These are phyloP conservation scores for Cordilura impudica DNA, from an alignment of 2,888 invertebrate genomes.

Conservation along the genomic window DNA sequence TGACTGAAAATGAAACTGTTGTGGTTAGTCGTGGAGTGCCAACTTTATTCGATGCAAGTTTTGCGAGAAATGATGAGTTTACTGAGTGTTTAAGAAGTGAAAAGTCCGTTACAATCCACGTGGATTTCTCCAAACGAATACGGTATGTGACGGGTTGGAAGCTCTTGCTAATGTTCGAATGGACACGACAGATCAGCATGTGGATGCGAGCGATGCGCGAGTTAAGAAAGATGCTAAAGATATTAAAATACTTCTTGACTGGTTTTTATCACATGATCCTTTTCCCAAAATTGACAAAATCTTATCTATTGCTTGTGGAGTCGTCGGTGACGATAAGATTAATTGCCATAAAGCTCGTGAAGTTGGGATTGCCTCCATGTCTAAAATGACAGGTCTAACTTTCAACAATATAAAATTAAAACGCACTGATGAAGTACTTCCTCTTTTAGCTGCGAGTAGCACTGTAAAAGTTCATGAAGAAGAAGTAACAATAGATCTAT, in stretches of 20 bases:
- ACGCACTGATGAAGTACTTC: slow-evolving; percentile 70
- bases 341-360: too few species aligned
- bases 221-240: slow-evolving; percentile 69
- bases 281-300: slow-evolving; percentile 63
- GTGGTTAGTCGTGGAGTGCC: too few species aligned
- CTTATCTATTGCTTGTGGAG: slow-evolving; percentile 58
- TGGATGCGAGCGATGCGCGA: slow-evolving; percentile 73
- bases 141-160: slow-evolving; percentile 65
- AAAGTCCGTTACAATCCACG: too few species aligned
- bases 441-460: slow-evolving; percentile 69
- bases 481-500: slow-evolving; percentile 69
- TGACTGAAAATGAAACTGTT: too few species aligned
- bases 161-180: slow-evolving; percentile 69
- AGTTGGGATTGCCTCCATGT: too few species aligned
- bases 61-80: too few species aligned
- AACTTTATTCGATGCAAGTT: too few species aligned
- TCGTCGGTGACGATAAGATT: too few species aligned
- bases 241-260: slow-evolving; percentile 68
- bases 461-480: slow-evolving; percentile 71
- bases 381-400: slow-evolving; percentile 66
- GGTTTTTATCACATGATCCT: slow-evolving; percentile 71
- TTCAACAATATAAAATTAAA: slow-evolving; percentile 71
- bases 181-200: slow-evolving; percentile 73
- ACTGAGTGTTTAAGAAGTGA: too few species aligned
- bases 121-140: too few species aligned